Percentiles rank a stretch among this genome's conserved stretches.
phyloP scores from a whole-genome alignment of 1,140 invertebrate genomes.

The Cydia splendana region DNA sequence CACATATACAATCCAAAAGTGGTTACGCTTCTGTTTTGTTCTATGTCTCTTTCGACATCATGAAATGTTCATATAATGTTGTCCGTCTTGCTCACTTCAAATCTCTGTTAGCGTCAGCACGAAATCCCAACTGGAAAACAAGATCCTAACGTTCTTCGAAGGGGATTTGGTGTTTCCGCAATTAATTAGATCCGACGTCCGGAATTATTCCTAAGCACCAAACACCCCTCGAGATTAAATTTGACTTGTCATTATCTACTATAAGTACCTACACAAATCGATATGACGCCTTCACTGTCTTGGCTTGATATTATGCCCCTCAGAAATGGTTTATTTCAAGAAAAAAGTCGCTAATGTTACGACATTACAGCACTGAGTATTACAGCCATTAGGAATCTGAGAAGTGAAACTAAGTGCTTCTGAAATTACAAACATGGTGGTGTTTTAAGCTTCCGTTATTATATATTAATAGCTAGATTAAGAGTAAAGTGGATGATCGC shows the following conservation, averaged over 20 bases:
- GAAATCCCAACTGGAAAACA: no score
- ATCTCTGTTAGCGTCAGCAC: no score
- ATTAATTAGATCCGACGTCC: background rate
- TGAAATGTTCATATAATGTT: no score
- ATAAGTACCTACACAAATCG: background rate
- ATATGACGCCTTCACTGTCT: background rate
- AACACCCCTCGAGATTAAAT: constrained; percentile 3
- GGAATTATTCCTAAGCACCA: background rate
- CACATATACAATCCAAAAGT: no score
- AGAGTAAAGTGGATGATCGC: no score
- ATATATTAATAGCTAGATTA: background rate
- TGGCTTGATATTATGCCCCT: background rate
- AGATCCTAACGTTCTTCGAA: no score
- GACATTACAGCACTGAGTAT: background rate
- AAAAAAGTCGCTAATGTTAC: background rate
- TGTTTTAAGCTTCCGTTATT: constrained; percentile 1
- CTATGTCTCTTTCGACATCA: no score
- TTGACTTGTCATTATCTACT: background rate
- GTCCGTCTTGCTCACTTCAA: no score
- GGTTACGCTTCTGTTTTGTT: no score
- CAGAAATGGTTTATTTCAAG: background rate
- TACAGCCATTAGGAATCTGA: constrained; percentile 24
- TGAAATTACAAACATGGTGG: constrained; percentile 21
- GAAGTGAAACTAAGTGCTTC: constrained; percentile 4
- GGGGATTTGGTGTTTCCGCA: background rate